Conservation (phyloP, 2,113 vertebrate species). For the Chaetops frenatus region DNA sequence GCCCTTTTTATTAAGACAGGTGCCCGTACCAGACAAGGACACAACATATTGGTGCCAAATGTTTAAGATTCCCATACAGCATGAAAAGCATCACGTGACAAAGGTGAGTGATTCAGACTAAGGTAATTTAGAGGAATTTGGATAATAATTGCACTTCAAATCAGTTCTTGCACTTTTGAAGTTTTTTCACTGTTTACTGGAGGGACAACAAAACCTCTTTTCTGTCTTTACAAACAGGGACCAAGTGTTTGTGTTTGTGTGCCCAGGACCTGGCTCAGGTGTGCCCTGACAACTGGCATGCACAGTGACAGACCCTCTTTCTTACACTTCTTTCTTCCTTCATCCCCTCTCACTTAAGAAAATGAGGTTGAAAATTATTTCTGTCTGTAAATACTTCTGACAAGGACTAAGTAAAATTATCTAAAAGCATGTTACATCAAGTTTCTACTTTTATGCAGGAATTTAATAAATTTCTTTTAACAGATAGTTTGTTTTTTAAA, state of each 20-base stretch:
- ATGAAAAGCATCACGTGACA: slow-evolving; percentile 81
- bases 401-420: neutral
- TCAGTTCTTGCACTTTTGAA: neutral
- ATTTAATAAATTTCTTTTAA: neutral
- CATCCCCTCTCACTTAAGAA: neutral
- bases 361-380: neutral
- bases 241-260: neutral
- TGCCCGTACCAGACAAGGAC: slow-evolving; percentile 82
- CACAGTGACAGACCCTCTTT: neutral
- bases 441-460: neutral
- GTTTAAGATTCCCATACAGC: slow-evolving; percentile 80
- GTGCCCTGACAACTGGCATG: accelerated
- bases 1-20: slow-evolving; percentile 81
- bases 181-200: neutral
- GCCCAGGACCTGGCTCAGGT: neutral
- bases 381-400: neutral
- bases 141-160: neutral
- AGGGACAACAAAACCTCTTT: neutral
- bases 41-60: slow-evolving; percentile 90
- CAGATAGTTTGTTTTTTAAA: too few species aligned
- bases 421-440: neutral
- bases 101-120: slow-evolving; percentile 69
- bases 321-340: neutral
- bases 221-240: neutral
- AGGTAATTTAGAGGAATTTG: neutral